Evolutionary conservation across 30 jellyfish, hydroid and myxozoan genomes (phyloP).

Genomic region (Turritopsis rubra): DNA sequence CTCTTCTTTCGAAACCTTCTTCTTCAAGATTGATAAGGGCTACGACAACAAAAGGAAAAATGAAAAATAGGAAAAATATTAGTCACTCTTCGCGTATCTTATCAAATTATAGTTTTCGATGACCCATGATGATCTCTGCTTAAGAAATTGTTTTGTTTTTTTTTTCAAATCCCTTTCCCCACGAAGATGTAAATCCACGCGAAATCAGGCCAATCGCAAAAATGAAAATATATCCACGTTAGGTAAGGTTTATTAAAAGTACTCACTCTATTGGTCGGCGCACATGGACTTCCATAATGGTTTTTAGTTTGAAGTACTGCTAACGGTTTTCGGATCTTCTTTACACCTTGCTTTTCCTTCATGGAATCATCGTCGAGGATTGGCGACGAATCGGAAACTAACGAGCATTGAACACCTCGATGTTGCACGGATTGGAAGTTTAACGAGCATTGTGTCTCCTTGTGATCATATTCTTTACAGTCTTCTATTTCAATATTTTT

Average conservation of each 20-base stretch:
- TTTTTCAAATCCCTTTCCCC: too few relatives aligned
- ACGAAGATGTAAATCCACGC: too few relatives aligned
- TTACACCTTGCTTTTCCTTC: not conserved
- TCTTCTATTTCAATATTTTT: not conserved
- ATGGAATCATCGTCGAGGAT: not conserved
- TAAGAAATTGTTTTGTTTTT: too few relatives aligned
- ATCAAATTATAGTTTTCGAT: too few relatives aligned
- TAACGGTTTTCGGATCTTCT: not conserved
- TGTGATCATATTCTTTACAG: not conserved
- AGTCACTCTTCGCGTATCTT: too few relatives aligned
- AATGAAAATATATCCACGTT: too few relatives aligned
- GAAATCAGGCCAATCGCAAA: too few relatives aligned
- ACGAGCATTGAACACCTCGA: constrained; percentile 4
- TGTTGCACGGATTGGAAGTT: not conserved
- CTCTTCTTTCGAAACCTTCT: not conserved
- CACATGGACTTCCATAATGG: not conserved
- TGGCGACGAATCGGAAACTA: not conserved
- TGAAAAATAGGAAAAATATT: too few relatives aligned
- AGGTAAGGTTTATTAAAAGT: too few relatives aligned
- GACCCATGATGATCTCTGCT: too few relatives aligned
- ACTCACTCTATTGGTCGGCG: too few relatives aligned
- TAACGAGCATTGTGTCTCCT: not conserved
- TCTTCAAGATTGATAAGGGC: not conserved
- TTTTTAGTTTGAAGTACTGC: not conserved
- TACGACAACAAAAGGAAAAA: not conserved